Conservation (phyloP, 2,113 vertebrate genomes). For the Ovis aries region DNA sequence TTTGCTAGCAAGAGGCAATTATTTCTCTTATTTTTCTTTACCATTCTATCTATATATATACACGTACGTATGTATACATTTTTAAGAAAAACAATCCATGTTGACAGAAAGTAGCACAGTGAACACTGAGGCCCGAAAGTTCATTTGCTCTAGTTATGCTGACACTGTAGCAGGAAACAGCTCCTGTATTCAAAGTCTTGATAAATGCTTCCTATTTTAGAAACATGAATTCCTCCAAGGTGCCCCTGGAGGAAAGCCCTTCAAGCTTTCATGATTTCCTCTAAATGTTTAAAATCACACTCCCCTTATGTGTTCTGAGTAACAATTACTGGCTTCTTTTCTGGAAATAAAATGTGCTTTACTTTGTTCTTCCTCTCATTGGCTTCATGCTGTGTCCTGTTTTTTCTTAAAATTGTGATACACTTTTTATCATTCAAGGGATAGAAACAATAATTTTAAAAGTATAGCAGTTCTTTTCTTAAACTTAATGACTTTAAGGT, state of each 20-base stretch:
- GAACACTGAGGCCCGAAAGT: not conserved
- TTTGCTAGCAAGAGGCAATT: not conserved
- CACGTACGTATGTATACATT: too few relatives aligned
- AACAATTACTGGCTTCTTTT: slow-evolving; percentile 66
- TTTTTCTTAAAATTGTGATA: slow-evolving; percentile 57
- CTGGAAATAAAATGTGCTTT: slow-evolving; percentile 42
- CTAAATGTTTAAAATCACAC: slow-evolving; percentile 70
- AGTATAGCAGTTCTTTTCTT: slow-evolving; percentile 29
- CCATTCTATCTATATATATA: not conserved
- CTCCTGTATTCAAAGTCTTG: not conserved
- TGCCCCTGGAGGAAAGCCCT: slow-evolving; percentile 44
- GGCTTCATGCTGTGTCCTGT: slow-evolving; percentile 26
- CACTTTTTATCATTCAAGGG: slow-evolving; percentile 59
- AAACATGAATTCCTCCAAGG: slow-evolving; percentile 55
- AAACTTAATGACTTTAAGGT: slow-evolving; percentile 1
- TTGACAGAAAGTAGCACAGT: not conserved
- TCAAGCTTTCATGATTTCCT: slow-evolving; percentile 50
- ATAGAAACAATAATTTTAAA: slow-evolving; percentile 66
- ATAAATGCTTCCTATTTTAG: slow-evolving; percentile 58
- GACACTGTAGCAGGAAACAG: not conserved
- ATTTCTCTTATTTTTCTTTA: not conserved
- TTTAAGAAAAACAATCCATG: not conserved
- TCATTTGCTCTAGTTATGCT: not conserved
- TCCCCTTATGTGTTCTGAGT: slow-evolving; percentile 40
- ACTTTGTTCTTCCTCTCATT: slow-evolving; percentile 6